These are phyloP conservation scores for Trichonephila inaurata DNA, from an alignment of 1,140 invertebrate genomes.

Conservation along the genomic window DNA sequence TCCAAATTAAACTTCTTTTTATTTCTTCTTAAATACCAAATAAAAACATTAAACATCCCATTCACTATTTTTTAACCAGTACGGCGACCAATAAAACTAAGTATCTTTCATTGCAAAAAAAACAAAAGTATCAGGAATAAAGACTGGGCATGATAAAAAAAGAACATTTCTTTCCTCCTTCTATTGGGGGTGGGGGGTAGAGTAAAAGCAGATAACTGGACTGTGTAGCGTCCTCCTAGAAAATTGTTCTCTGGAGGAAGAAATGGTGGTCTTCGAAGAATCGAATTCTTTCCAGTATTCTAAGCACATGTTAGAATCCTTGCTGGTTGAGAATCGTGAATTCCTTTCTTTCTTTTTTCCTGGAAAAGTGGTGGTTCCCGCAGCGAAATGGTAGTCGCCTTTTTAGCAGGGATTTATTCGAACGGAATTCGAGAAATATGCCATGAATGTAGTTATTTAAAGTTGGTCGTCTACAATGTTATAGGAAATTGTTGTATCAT, in stretches of 20 bases:
- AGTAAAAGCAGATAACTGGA: slow-evolving; percentile 52
- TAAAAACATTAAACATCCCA: too few relatives aligned
- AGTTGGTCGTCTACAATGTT: too few relatives aligned
- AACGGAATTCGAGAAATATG: too few relatives aligned
- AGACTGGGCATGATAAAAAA: neutral
- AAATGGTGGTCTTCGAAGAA: neutral
- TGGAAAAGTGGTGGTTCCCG: neutral
- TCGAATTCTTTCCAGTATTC: slow-evolving; percentile 50
- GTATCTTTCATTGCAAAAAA: neutral
- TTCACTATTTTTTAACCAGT: too few relatives aligned
- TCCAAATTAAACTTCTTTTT: too few relatives aligned
- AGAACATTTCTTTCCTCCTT: neutral
- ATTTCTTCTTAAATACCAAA: too few relatives aligned
- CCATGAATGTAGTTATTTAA: too few relatives aligned
- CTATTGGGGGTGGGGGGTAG: neutral
- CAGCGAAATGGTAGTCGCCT: neutral
- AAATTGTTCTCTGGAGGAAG: slow-evolving; percentile 33
- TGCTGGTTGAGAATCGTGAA: neutral
- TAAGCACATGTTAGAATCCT: neutral
- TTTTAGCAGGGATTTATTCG: neutral
- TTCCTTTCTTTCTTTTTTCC: neutral
- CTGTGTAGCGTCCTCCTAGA: neutral
- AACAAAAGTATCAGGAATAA: neutral
- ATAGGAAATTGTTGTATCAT: too few relatives aligned
- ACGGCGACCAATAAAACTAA: neutral